A percentile compares a stretch with the other conserved stretches of the same genome.
Evolutionary conservation across 2,888 invertebrate species (phyloP).

Genomic region (Drosophila greeni): DNA sequence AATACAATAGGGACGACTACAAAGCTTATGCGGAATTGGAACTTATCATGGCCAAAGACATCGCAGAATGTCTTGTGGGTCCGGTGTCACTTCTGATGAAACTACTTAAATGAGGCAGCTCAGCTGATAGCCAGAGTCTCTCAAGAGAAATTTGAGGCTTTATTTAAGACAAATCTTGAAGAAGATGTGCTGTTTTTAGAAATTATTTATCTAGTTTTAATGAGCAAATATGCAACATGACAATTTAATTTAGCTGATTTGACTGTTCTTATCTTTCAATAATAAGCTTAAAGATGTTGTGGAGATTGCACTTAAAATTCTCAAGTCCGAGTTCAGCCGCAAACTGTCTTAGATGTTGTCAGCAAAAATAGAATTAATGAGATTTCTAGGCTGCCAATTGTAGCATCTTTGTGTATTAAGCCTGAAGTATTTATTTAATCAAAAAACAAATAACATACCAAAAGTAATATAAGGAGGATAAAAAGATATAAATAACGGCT

Average conservation of each 20-base stretch:
- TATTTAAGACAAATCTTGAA: neutral
- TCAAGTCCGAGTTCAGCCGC: neutral
- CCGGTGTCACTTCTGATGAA: slow-evolving; percentile 38
- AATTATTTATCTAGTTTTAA: neutral
- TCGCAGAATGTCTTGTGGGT: slow-evolving; percentile 22
- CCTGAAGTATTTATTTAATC: too few species aligned
- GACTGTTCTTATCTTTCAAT: too few species aligned
- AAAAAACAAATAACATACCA: too few species aligned
- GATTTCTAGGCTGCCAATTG: neutral
- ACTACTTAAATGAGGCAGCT: slow-evolving; percentile 3
- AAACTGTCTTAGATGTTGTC: neutral
- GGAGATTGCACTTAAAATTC: neutral
- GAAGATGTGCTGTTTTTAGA: neutral
- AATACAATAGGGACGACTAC: slow-evolving; percentile 10
- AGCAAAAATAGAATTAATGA: neutral
- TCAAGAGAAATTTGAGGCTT: neutral
- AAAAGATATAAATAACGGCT: too few species aligned
- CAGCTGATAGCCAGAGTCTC: neutral
- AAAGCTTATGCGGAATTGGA: slow-evolving; percentile 5
- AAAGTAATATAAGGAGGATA: too few species aligned
- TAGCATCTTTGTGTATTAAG: neutral
- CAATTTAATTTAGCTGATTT: neutral
- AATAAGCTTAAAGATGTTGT: too few species aligned
- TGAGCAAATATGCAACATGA: too few species aligned
- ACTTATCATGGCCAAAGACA: slow-evolving; percentile 25